A percentile compares a stretch with the other conserved stretches of the same genome.
Evolutionary conservation across 2,113 vertebrate species (phyloP).

Genomic region (Nibea albiflora): DNA sequence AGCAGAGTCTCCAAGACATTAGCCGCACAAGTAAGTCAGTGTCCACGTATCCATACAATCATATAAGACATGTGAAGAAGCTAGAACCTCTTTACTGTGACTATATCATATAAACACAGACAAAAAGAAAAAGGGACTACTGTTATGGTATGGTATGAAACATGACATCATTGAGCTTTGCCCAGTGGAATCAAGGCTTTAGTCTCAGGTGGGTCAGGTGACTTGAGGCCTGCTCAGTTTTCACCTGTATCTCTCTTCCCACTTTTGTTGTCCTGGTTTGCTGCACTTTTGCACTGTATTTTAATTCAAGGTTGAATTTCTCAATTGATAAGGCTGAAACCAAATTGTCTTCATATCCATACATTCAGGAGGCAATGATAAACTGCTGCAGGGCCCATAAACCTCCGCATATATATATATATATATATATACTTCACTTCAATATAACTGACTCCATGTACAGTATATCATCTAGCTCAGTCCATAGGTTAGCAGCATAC

Average conservation of each 20-base stretch:
- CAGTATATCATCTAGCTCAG: constrained; percentile 37
- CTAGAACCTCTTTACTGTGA: no score
- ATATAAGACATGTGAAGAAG: neutral
- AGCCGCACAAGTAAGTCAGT: constrained; percentile 89
- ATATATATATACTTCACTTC: constrained; percentile 15
- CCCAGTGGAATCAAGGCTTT: no score
- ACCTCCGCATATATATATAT: no score
- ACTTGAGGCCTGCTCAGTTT: neutral
- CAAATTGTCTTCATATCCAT: neutral
- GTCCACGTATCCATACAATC: neutral
- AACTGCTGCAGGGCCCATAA: neutral
- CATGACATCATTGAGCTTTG: no score
- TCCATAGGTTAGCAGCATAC: constrained; percentile 16
- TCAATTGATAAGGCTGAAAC: neutral
- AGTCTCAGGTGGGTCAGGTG: neutral
- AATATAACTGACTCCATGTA: constrained; percentile 50
- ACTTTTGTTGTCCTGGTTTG: neutral
- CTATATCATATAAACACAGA: no score
- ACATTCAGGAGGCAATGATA: neutral
- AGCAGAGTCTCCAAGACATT: constrained; percentile 81
- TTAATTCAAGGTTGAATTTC: neutral
- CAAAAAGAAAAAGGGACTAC: no score
- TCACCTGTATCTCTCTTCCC: neutral
- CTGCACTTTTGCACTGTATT: neutral
- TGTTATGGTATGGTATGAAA: no score